A percentile compares a stretch with the other conserved stretches of the same genome.
Conservation (phyloP, 2,888 invertebrate genomes). For the Synergus laeviventris region DNA sequence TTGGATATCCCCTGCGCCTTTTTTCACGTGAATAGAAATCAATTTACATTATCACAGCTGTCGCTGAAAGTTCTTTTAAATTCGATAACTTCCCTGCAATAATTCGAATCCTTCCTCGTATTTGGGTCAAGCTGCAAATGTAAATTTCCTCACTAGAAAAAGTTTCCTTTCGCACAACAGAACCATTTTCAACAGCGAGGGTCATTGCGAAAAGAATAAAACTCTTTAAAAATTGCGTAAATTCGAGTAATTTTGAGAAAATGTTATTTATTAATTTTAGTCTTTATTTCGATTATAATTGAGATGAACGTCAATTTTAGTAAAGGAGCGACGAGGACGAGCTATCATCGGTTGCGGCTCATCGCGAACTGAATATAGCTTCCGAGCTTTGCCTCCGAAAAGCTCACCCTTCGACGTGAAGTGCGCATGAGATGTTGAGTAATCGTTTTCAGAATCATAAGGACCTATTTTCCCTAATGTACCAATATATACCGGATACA, state of each 20-base stretch:
- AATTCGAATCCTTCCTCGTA: not conserved
- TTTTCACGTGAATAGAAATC: not conserved
- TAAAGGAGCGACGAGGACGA: constrained; percentile 1
- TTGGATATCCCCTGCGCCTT: not conserved
- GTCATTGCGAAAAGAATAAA: not conserved
- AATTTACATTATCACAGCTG: not conserved
- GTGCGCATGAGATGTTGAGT: constrained; percentile 4
- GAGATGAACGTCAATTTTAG: not conserved
- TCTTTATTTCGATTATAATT: not conserved
- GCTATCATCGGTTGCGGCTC: constrained; percentile 30
- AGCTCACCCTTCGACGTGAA: constrained; percentile 2
- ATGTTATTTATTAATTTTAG: not conserved
- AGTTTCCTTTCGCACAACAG: not conserved
- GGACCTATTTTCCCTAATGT: not conserved
- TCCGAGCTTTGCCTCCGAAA: constrained; percentile 24
- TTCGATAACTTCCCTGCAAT: constrained; percentile 1
- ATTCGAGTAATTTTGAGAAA: not conserved
- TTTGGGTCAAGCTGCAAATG: not conserved
- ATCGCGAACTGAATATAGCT: constrained; percentile 36
- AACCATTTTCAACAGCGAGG: not conserved
- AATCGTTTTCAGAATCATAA: constrained; percentile 15
- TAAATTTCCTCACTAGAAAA: constrained; percentile 5
- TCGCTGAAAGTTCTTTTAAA: not conserved
- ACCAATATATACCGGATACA: not conserved
- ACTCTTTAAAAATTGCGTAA: not conserved